Evolutionary conservation across 2,888 invertebrate genomes (phyloP).

Genomic region (Orgyia antiqua): DNA sequence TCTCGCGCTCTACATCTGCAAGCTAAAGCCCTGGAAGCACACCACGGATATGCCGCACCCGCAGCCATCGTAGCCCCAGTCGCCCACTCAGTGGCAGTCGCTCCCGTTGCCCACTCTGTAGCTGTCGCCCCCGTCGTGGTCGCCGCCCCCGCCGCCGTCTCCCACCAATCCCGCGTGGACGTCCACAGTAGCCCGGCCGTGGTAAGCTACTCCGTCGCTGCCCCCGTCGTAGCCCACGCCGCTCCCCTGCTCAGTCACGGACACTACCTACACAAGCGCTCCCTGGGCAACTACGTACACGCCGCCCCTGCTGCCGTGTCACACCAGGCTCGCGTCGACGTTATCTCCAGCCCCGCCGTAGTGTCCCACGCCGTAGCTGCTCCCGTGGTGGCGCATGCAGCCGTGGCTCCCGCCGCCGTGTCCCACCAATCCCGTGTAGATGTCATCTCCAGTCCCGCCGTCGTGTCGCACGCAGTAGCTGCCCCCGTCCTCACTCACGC

Average conservation of each 20-base stretch:
- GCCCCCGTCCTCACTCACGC: conserved; percentile 39
- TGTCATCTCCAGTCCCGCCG: conserved; percentile 31
- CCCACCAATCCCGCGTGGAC: conserved; percentile 41
- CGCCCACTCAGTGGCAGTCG: conserved; percentile 29
- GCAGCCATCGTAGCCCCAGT: conserved; percentile 38
- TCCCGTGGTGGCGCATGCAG: conserved; percentile 13
- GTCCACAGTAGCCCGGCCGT: conserved; percentile 39
- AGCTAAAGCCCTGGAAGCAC: conserved; percentile 64
- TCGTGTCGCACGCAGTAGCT: conserved; percentile 49
- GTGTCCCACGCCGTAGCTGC: conserved; percentile 14
- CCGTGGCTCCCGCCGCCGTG: conserved; percentile 65
- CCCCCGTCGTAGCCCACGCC: conserved; percentile 37
- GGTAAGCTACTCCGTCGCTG: conserved; percentile 13
- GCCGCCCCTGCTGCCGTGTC: conserved; percentile 31
- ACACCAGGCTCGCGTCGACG: conserved; percentile 51
- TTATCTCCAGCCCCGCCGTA: conserved; percentile 34
- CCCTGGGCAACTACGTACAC: conserved; percentile 32
- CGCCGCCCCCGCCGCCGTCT: conserved; percentile 36
- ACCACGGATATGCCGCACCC: conserved; percentile 39
- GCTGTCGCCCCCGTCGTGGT: conserved; percentile 31
- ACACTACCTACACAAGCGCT: conserved; percentile 48
- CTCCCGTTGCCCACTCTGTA: conserved; percentile 25
- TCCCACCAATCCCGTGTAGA: conserved; percentile 63
- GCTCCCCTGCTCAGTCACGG: conserved; percentile 36
- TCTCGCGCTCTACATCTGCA: conserved; percentile 68